Evolutionary conservation across 2,797 vertebrate species (phyloP), one percentile per base, ranked within the genome.

Genomic region (Poecilia picta): DNA sequence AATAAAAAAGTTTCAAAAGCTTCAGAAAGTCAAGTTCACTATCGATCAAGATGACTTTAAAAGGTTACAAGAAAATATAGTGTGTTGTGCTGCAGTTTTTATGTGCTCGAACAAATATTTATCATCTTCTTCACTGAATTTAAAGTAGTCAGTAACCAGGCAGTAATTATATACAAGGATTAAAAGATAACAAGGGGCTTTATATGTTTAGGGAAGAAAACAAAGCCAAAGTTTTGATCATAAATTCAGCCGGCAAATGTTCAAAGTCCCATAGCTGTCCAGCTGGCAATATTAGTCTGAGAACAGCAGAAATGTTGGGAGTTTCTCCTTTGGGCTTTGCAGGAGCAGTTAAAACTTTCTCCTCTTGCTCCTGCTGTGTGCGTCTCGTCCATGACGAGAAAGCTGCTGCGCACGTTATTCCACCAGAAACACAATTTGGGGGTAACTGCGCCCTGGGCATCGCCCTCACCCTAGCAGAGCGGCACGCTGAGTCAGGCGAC

Each of bases 341-440:
- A 16, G 76, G 28, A 68, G 75, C 75, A 71, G 74, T 70, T 72
- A 85, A 81, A 93, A 89, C 75, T 62, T 74, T 74, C 51, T 84
- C 72, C 85, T 89, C 31, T 88, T 83, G 0, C 46, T 79, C 81
- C 81, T 66, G 77, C 76, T 80, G 85, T 53, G 79, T 66, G 78
- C 81, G 78, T 71, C 76, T 88, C 77, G 83, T 91, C 86, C 88
- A 90, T 92, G 91, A 94, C 83, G 77, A 84, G 77, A 86, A 89
- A n/a, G 83, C 90, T 80, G 82, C 85, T 62, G 83, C 87, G 89
- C 89, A 89, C 90, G 88, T 84, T 90, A 92, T 93, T 94, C 87
- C 84, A 87, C 77, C 77, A 88, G 91, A 93, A 95, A 94, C 85
- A 88, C 91, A 89, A 93, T 94, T 93, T 89, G 80, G 86, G 90